Conservation (phyloP, 2,888 invertebrate genomes). For the Diarsia mendica region DNA sequence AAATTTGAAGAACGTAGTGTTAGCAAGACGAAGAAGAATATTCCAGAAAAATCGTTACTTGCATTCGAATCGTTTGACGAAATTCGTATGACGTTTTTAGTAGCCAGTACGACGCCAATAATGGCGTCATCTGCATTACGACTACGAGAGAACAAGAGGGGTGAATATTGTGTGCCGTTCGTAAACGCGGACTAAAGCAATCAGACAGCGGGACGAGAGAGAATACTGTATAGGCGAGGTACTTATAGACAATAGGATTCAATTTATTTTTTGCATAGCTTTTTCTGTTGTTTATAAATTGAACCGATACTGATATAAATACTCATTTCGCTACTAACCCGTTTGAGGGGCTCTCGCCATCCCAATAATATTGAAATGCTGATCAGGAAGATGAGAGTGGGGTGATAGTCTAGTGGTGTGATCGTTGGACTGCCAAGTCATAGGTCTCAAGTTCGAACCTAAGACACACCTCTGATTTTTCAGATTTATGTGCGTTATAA, state of each 20-base stretch:
- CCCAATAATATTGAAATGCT: too few species aligned
- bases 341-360: background rate
- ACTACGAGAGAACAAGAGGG: background rate
- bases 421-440: too few species aligned
- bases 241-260: slow-evolving; percentile 26
- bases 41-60: background rate
- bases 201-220: background rate
- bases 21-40: background rate
- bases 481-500: too few species aligned
- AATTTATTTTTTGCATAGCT: slow-evolving; percentile 28
- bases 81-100: background rate
- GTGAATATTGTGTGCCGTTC: slow-evolving; percentile 2
- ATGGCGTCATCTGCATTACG: slow-evolving; percentile 23
- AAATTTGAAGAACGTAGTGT: background rate
- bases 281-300: slow-evolving; percentile 18
- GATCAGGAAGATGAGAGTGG: too few species aligned
- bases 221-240: background rate
- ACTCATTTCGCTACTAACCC: background rate
- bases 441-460: too few species aligned
- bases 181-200: slow-evolving; percentile 17
- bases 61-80: slow-evolving; percentile 12
- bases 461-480: too few species aligned
- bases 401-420: too few species aligned
- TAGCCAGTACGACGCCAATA: slow-evolving; percentile 31
- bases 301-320: background rate